Evolutionary conservation across 2,113 vertebrate species (phyloP).

Genomic region (Seriola aureovittata): DNA sequence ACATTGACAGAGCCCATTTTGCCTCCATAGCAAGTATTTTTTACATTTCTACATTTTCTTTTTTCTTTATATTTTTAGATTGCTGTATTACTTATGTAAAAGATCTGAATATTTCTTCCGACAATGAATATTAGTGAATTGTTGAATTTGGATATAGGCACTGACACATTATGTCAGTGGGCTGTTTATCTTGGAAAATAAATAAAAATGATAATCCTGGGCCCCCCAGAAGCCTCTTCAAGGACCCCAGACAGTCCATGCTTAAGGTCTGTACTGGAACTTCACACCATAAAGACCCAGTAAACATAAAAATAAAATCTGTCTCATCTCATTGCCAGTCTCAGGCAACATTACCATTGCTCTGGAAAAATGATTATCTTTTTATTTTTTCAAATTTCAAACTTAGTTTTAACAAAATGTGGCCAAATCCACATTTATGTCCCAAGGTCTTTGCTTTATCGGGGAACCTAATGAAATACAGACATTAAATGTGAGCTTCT

Average conservation of each 20-base stretch:
- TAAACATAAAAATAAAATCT: neutral
- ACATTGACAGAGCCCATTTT: no score
- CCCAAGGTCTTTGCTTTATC: neutral
- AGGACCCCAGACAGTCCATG: neutral
- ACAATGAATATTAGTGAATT: no score
- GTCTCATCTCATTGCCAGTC: neutral
- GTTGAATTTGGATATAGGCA: neutral
- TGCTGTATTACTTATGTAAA: no score
- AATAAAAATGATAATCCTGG: neutral
- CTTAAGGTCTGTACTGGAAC: neutral
- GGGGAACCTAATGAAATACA: neutral
- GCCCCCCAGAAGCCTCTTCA: neutral
- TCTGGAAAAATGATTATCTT: neutral
- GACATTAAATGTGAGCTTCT: constrained; percentile 9
- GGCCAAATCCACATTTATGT: neutral
- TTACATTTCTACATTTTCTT: no score
- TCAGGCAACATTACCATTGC: neutral
- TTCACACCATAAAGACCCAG: neutral
- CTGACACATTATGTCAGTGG: no score
- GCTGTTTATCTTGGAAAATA: neutral
- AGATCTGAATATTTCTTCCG: no score
- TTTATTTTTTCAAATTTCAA: neutral
- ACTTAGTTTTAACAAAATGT: neutral
- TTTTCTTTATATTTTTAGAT: no score
- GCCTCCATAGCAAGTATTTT: no score